Base-by-base conservation (phyloP, 2,888 invertebrate species). In the Melinaea menophilus region DNA sequence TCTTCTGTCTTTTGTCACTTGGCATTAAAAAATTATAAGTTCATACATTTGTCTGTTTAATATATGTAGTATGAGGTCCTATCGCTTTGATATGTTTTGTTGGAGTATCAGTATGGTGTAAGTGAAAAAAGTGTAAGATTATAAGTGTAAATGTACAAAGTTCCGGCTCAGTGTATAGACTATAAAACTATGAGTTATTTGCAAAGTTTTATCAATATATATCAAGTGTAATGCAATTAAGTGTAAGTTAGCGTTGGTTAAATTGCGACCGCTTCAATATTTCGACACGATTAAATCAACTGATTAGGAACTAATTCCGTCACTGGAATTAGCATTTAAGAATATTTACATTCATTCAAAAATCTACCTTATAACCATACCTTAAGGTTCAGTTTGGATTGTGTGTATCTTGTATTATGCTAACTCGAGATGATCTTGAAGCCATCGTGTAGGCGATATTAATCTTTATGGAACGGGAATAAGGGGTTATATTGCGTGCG, bases 241-340 rank as follows among this genome's bases (percentile, higher is more conserved):
- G 51, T 31, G 22, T 7, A 9, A 13, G n/a, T 2, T 48, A 51
- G 51, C 41, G 7, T 11, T 11, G 41, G 9, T 61, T 62, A 54
- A 61, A 63, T 55, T 34, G 58, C 56, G 48, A 58, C 62, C 60
- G 67, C 62, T 64, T 47, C 41, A 56, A 62, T 65, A 59, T 68
- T 70, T 65, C 66, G 61, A 63, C 71, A 71, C 69, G 77, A 81
- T 81, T 80, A 77, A 79, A 79, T 80, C 80, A 78, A 72, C 78
- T 79, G 82, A 84, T 82, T 80, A 78, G 70, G 71, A 75, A 77
- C 77, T 80, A 79, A 82, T 70, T 71, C 71, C 64, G 69, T 71
- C 72, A 68, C 69, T 67, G 59, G 56, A 60, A 64, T 68, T 68
- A 69, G 59, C 64, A 63, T 64, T 64, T 11, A 56, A 59, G 62